Evolutionary conservation across 2,797 vertebrate species (phyloP).

Genomic region (Cuniculus paca): DNA sequence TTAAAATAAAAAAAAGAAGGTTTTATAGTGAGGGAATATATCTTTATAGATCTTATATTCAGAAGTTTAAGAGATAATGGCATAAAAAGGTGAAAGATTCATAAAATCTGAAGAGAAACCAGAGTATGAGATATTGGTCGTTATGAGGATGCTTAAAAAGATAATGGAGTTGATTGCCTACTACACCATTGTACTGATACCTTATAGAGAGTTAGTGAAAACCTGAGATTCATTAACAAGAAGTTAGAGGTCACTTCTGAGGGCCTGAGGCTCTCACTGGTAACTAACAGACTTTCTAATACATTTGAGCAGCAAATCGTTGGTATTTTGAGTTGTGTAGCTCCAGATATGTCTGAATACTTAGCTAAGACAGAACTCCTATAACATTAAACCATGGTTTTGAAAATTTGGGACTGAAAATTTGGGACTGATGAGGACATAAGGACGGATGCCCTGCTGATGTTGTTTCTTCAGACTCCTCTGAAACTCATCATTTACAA

Average conservation of each 20-base stretch:
- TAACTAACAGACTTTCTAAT: background rate
- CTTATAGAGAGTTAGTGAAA: background rate
- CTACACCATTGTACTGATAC: background rate
- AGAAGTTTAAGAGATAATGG: conserved; percentile 23
- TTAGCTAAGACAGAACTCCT: background rate
- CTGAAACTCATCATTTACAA: background rate
- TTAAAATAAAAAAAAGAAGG: no score
- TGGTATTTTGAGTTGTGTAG: background rate
- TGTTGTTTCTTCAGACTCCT: background rate
- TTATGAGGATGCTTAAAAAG: background rate
- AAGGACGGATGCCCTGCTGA: background rate
- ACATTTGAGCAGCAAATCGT: background rate
- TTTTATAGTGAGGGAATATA: background rate
- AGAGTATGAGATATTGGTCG: no score
- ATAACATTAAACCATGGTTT: background rate
- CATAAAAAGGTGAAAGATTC: no score
- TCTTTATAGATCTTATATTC: background rate
- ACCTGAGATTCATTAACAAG: background rate
- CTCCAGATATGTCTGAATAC: background rate
- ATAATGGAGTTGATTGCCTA: background rate
- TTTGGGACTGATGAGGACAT: background rate
- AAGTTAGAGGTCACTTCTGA: background rate
- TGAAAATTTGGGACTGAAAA: background rate
- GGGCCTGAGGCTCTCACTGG: background rate
- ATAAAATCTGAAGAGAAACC: no score